Conservation (phyloP, 1,140 invertebrate genomes). For the Sesamia nonagrioides region DNA sequence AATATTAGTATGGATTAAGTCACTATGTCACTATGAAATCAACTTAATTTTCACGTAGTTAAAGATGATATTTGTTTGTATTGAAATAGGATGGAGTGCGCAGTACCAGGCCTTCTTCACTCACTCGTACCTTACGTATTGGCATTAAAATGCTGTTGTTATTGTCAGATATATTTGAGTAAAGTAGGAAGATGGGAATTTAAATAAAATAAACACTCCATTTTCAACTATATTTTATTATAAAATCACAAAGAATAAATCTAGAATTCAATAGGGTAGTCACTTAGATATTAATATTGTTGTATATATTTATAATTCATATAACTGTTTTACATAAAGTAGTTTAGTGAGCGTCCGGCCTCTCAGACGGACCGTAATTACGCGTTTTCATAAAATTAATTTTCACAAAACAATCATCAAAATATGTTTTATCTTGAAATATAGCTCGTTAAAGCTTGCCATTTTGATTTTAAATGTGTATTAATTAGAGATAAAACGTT, state of each 20-base stretch:
- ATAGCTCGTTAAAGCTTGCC: slow-evolving; percentile 78
- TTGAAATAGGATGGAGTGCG: no score
- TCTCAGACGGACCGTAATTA: slow-evolving; percentile 58
- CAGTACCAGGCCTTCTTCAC: no score
- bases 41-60: no score
- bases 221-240: slow-evolving; percentile 87
- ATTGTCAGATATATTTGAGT: no score
- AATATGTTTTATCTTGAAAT: slow-evolving; percentile 70
- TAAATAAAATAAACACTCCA: slow-evolving; percentile 50
- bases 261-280: slow-evolving; percentile 86
- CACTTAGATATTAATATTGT: slow-evolving; percentile 83
- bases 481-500: slow-evolving; percentile 66
- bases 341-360: slow-evolving; percentile 66
- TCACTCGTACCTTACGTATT: no score
- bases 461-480: slow-evolving; percentile 62
- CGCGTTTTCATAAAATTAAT: slow-evolving; percentile 75
- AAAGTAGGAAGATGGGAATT: not conserved
- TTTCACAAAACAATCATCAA: slow-evolving; percentile 74
- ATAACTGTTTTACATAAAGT: slow-evolving; percentile 74
- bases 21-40: no score
- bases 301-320: slow-evolving; percentile 80
- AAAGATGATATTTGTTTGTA: no score
- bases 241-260: slow-evolving; percentile 87
- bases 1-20: no score
- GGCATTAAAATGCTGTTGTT: no score